Evolutionary conservation across 2,888 invertebrate genomes (phyloP), one percentile per base, ranked within the genome.

Genomic region (Caenorhabditis sulstoni): DNA sequence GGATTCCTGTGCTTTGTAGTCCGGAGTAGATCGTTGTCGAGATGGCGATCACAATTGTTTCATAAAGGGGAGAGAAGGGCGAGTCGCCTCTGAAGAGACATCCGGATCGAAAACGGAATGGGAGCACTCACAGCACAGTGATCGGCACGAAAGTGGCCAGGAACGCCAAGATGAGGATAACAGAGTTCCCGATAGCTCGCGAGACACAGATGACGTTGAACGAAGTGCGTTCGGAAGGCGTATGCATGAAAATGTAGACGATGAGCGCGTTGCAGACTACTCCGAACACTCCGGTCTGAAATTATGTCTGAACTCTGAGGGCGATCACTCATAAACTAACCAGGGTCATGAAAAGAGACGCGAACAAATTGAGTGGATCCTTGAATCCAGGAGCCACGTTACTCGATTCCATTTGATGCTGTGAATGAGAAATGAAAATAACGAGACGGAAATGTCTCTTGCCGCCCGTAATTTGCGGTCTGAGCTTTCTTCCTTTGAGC

Each of bases 191-290:
- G 0, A 53, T 16, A 1, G 50, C 59, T 4, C 74, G 58, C 3
- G 37, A 52, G 5, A 74, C 58, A 53, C 74, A 74, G 1, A 74
- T 66, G 12, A 74, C 4, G 53, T 66, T 74, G 47, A 74, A 74
- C 3, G 74, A 58, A 7, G 65, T 74, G 44, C 59, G 44, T 18
- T 66, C 59, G 14, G 35, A 9, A 29, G 58, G 23, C 1, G 59
- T 22, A 59, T 39, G 20, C 3, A 53, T 16, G n/a, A 59, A 74
- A 5, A 74, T 53, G 23, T 61, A 74, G 7, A 66, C 16, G 12
- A 66, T 53, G 1, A 47, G 14, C 11, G 23, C 3, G 29, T 74
- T 74, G 2, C 39, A 39, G 9, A 41, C 23, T 3, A 65, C 16
- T 23, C 74, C 65, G 35, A 59, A 14, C 3, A 47, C 14, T 22